Evolutionary conservation across 2,797 vertebrate species (phyloP).

Genomic region (Carapus acus): DNA sequence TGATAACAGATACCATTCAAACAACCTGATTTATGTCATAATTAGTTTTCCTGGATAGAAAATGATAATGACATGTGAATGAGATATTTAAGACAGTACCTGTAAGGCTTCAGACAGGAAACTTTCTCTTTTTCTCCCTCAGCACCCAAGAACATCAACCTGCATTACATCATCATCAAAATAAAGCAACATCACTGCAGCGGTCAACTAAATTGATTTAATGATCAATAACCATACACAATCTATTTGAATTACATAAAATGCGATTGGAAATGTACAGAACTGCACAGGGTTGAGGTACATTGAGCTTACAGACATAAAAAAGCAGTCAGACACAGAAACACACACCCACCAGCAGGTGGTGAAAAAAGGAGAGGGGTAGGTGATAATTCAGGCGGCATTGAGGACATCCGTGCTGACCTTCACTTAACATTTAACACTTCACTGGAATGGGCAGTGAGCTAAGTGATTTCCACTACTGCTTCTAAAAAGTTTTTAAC

Average conservation of each 20-base stretch:
- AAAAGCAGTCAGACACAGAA: conserved; percentile 4
- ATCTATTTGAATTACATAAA: not conserved
- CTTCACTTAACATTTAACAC: conserved; percentile 12
- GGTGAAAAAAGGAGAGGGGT: conserved; percentile 22
- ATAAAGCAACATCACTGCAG: conserved; percentile 11
- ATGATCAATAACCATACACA: conserved; percentile 3
- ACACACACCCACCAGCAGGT: not conserved
- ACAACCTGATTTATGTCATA: no score
- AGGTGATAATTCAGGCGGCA: conserved; percentile 9
- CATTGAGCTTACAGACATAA: conserved; percentile 31
- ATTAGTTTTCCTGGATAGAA: no score
- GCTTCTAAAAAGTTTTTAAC: no score
- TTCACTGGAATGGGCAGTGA: not conserved
- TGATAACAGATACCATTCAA: not conserved
- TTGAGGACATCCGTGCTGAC: conserved; percentile 7
- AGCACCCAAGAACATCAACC: conserved; percentile 89
- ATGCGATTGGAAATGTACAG: conserved; percentile 4
- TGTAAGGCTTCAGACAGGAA: conserved; percentile 49
- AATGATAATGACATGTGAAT: conserved; percentile 29
- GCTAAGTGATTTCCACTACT: not conserved
- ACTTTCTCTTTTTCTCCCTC: conserved; percentile 68
- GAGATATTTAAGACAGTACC: conserved; percentile 54
- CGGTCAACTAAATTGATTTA: conserved; percentile 14
- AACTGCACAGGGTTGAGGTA: conserved; percentile 21
- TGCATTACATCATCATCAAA: conserved; percentile 88